phyloP scores from a whole-genome alignment of 2,113 vertebrate species.

The Rhinoderma darwinii region DNA sequence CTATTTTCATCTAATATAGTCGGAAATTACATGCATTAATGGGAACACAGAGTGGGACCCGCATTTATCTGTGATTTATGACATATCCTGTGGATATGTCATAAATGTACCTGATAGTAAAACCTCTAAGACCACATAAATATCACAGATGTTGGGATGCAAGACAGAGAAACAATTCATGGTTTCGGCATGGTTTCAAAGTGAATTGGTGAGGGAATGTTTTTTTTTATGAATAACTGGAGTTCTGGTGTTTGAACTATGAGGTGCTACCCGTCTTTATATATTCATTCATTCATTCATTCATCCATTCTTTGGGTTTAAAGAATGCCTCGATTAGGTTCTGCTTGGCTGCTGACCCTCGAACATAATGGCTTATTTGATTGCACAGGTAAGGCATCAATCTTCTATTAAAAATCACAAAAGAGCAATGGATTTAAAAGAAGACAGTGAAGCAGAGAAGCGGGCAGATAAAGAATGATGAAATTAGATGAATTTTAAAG shows the following conservation, averaged over 20 bases:
- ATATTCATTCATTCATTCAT: not conserved
- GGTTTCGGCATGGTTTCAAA: not conserved
- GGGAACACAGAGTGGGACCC: no score
- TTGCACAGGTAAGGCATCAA: conserved; percentile 30
- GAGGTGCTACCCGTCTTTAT: not conserved
- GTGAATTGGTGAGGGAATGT: not conserved
- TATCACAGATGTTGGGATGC: not conserved
- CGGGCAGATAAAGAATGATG: conserved; percentile 34
- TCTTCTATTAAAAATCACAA: conserved; percentile 49
- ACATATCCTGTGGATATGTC: no score
- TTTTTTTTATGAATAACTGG: not conserved
- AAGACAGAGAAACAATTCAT: not conserved
- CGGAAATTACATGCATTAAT: no score
- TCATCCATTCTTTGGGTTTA: not conserved
- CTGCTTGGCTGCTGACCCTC: not conserved
- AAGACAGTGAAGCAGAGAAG: conserved; percentile 3
- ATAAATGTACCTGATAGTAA: no score
- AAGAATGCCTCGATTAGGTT: conserved; percentile 12
- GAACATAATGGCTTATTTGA: conserved; percentile 34
- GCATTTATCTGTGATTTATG: no score
- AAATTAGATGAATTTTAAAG: conserved; percentile 52
- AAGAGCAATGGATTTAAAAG: conserved; percentile 38
- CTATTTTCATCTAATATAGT: no score
- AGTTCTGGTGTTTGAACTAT: not conserved
- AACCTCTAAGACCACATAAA: not conserved